A percentile compares a stretch with the other conserved stretches of the same genome.
Evolutionary conservation across 2,888 invertebrate species (phyloP).

Genomic region (Ctena decussata): DNA sequence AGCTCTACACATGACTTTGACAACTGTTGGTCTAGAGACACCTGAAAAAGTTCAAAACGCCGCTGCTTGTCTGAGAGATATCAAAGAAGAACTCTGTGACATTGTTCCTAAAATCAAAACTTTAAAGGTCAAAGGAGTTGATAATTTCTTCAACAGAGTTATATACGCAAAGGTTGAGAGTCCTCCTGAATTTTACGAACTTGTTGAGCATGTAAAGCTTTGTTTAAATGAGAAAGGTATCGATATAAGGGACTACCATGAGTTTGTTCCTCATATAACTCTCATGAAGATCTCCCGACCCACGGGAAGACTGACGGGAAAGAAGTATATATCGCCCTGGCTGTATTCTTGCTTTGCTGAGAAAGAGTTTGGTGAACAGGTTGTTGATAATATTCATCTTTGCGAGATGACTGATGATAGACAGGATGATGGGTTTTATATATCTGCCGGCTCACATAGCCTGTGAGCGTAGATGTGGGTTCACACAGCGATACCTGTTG

Average conservation of each 20-base stretch:
- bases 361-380: conserved; percentile 84
- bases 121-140: conserved; percentile 81
- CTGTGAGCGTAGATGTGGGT: too few species aligned
- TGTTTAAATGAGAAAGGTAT: conserved; percentile 81
- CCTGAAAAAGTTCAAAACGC: conserved; percentile 79
- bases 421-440: conserved; percentile 86
- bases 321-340: conserved; percentile 82
- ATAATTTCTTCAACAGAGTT: conserved; percentile 86
- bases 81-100: conserved; percentile 69
- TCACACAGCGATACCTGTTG: too few species aligned
- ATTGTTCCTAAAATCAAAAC: conserved; percentile 72
- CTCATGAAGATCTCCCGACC: conserved; percentile 86
- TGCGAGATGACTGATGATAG: conserved; percentile 85
- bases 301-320: conserved; percentile 78
- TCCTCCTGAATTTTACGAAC: conserved; percentile 79
- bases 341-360: conserved; percentile 82
- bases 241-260: conserved; percentile 85
- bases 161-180: conserved; percentile 85
- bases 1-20: conserved; percentile 86
- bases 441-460: conserved; percentile 55
- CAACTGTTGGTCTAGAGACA: conserved; percentile 85
- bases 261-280: conserved; percentile 87
- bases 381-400: conserved; percentile 83
- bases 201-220: conserved; percentile 82
- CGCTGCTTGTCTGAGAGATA: conserved; percentile 71